phyloP scores from a whole-genome alignment of 2,888 invertebrate genomes.

The Arge pagana region DNA sequence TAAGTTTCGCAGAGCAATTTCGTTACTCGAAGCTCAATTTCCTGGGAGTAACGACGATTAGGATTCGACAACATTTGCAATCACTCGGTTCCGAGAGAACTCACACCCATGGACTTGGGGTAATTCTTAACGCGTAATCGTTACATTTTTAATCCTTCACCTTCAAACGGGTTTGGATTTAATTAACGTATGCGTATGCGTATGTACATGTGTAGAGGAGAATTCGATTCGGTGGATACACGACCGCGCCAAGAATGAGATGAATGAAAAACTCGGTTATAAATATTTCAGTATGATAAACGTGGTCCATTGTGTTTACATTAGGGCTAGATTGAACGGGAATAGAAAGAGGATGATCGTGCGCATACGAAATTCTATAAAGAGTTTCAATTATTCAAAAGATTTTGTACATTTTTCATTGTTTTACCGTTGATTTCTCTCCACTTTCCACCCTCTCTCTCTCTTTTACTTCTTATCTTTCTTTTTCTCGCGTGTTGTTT shows the following conservation, averaged over 20 bases:
- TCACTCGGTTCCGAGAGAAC: slow-evolving; percentile 18
- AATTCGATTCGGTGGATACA: slow-evolving; percentile 13
- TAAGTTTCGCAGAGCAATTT: slow-evolving; percentile 4
- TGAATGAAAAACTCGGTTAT: slow-evolving; percentile 32
- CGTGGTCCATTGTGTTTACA: slow-evolving; percentile 49
- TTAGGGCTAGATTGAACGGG: slow-evolving; percentile 22
- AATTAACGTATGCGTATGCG: slow-evolving; percentile 2
- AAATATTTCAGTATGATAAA: slow-evolving; percentile 49
- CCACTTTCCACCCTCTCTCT: no score
- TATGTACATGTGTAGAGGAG: slow-evolving; percentile 17
- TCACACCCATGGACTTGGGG: slow-evolving; percentile 1
- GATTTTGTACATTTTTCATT: no score
- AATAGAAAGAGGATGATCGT: slow-evolving; percentile 19
- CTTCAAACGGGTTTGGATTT: background rate
- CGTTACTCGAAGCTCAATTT: background rate
- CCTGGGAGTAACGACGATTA: background rate
- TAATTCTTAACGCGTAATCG: slow-evolving; percentile 1
- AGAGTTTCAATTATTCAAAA: no score
- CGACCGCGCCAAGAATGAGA: slow-evolving; percentile 8
- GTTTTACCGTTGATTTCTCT: no score
- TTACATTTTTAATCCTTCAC: slow-evolving; percentile 4
- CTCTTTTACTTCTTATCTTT: no score
- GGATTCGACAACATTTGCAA: slow-evolving; percentile 6
- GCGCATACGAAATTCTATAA: no score
- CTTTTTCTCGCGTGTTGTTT: no score